These are phyloP conservation scores for Sphyrna mokarran DNA, from an alignment of 2,113 vertebrate species.

Conservation along the genomic window DNA sequence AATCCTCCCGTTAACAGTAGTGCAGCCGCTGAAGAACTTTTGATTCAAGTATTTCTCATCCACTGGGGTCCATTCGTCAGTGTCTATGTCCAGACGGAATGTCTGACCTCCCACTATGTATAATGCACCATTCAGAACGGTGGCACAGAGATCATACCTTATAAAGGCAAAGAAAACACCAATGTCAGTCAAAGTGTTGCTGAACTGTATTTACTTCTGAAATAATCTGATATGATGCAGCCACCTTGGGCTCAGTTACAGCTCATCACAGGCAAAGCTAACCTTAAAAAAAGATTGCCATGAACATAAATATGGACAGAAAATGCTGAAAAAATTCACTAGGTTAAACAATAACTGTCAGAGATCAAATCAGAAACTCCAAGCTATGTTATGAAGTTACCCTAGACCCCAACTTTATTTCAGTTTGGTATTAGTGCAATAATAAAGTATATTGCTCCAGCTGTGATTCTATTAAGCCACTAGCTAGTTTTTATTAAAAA, in stretches of 20 bases:
- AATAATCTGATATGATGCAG: not conserved
- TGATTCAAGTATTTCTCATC: conserved; percentile 62
- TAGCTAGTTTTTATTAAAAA: too few relatives aligned
- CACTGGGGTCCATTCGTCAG: conserved; percentile 69
- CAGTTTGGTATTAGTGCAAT: too few relatives aligned
- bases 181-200: not conserved
- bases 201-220: not conserved
- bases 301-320: not conserved
- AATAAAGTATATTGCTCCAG: too few relatives aligned
- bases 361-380: too few relatives aligned
- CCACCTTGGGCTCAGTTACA: not conserved
- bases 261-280: not conserved
- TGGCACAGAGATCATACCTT: conserved; percentile 77
- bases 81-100: conserved; percentile 69
- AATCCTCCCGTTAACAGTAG: conserved; percentile 63
- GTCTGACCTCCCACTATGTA: conserved; percentile 75
- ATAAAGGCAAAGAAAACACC: not conserved
- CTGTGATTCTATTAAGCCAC: too few relatives aligned
- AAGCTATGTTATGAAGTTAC: too few relatives aligned
- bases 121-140: conserved; percentile 69
- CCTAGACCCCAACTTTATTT: too few relatives aligned
- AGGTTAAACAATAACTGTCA: not conserved
- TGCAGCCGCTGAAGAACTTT: conserved; percentile 76
- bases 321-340: not conserved
- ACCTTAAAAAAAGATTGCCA: not conserved